These are phyloP conservation scores for Hormaphis cornu DNA, from an alignment of 1,140 invertebrate genomes.

Conservation along the genomic window DNA sequence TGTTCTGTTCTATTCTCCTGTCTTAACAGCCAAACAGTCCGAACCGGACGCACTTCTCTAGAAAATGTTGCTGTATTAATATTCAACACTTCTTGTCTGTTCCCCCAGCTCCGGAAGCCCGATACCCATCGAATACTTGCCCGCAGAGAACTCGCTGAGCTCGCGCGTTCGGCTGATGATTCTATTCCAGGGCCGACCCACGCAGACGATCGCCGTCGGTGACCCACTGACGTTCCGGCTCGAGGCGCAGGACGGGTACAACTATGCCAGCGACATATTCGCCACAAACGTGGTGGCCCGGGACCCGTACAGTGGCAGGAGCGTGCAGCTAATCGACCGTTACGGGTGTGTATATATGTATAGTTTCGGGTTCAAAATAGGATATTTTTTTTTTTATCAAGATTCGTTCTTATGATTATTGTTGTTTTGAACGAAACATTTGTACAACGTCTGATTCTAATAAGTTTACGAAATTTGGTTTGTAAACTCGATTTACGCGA, in stretches of 20 bases:
- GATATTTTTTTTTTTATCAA: no score
- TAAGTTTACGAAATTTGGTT: no score
- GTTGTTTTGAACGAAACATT: no score
- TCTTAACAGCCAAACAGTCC: no score
- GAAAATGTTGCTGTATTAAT: no score
- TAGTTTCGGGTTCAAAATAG: no score
- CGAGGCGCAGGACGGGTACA: conserved; percentile 81
- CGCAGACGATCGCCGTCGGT: conserved; percentile 87
- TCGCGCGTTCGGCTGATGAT: conserved; percentile 76
- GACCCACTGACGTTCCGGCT: conserved; percentile 82
- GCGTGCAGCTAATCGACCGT: conserved; percentile 79
- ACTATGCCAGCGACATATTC: conserved; percentile 80
- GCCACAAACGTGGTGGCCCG: conserved; percentile 87
- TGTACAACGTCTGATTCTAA: no score
- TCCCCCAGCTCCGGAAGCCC: conserved; percentile 63
- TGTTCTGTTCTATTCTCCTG: no score
- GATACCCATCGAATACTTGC: conserved; percentile 81
- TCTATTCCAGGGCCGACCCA: conserved; percentile 78
- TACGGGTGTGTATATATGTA: conserved; percentile 56
- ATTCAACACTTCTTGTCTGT: background rate
- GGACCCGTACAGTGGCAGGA: conserved; percentile 81
- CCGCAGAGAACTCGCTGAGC: conserved; percentile 79
- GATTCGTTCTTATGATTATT: no score
- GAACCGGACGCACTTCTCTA: no score
- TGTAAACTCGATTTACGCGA: no score